These are phyloP conservation scores for Heliocidaris erythrogramma DNA, from an alignment of 35 echinoderm and acorn worm species.

Conservation along the genomic window DNA sequence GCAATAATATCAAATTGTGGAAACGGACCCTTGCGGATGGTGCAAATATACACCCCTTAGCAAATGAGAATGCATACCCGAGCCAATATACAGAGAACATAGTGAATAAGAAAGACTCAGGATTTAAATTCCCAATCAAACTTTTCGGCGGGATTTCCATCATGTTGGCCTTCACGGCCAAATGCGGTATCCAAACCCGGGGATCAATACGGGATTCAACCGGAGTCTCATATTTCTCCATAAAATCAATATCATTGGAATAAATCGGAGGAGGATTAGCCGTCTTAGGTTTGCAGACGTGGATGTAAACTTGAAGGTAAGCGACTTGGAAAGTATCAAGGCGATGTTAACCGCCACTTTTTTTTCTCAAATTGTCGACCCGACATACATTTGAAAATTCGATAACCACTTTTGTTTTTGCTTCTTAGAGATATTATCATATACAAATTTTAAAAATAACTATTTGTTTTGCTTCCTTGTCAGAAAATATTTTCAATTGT, in stretches of 20 bases:
- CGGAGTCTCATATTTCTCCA: not conserved
- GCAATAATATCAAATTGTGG: not conserved
- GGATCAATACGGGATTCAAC: not conserved
- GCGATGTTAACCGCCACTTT: too few relatives aligned
- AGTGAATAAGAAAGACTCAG: not conserved
- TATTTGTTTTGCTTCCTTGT: too few relatives aligned
- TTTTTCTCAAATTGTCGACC: too few relatives aligned
- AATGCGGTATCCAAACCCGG: not conserved
- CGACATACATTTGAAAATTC: too few relatives aligned
- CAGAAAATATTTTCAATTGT: too few relatives aligned
- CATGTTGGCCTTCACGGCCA: not conserved
- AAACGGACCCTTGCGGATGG: not conserved
- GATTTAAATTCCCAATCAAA: not conserved
- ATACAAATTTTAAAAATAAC: too few relatives aligned
- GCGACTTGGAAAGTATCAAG: too few relatives aligned
- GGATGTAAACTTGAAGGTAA: not conserved
- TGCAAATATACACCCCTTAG: not conserved
- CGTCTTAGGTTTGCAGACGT: not conserved
- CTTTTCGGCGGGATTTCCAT: not conserved
- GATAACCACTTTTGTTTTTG: too few relatives aligned
- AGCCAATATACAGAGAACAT: not conserved
- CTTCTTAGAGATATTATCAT: too few relatives aligned
- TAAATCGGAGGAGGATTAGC: not conserved
- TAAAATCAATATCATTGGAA: not conserved
- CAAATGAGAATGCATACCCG: not conserved